A percentile compares a stretch with the other conserved stretches of the same genome.
Conservation (phyloP, 2,888 invertebrate species). For the Yponomeuta cagnagella region DNA sequence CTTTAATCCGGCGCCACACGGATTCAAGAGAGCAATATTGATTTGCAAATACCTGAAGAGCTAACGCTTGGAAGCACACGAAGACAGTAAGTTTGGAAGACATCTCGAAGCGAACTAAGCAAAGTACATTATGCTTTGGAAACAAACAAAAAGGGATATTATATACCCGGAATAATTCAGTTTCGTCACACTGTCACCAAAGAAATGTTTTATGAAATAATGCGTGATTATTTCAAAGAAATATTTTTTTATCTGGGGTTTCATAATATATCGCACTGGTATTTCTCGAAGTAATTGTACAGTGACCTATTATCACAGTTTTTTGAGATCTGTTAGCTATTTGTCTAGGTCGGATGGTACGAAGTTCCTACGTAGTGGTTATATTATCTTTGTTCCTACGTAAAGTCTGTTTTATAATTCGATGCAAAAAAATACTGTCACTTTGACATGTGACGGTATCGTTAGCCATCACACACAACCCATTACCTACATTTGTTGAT, state of each 20-base stretch:
- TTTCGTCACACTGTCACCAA: background rate
- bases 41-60: background rate
- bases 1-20: no score
- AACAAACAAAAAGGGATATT: background rate
- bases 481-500: no score
- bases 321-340: background rate
- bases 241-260: background rate
- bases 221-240: background rate
- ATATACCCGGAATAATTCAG: background rate
- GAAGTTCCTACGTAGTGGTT: no score
- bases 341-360: background rate
- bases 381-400: no score
- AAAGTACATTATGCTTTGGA: background rate
- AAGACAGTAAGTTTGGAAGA: background rate
- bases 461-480: no score
- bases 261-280: background rate
- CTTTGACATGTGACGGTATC: no score
- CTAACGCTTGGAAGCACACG: background rate
- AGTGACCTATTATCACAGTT: background rate
- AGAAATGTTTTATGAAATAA: background rate
- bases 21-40: no score
- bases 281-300: background rate
- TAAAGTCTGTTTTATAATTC: no score
- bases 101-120: background rate
- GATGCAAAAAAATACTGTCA: no score